phyloP scores from a whole-genome alignment of 2,113 vertebrate genomes.

The Leptodactylus fuscus region DNA sequence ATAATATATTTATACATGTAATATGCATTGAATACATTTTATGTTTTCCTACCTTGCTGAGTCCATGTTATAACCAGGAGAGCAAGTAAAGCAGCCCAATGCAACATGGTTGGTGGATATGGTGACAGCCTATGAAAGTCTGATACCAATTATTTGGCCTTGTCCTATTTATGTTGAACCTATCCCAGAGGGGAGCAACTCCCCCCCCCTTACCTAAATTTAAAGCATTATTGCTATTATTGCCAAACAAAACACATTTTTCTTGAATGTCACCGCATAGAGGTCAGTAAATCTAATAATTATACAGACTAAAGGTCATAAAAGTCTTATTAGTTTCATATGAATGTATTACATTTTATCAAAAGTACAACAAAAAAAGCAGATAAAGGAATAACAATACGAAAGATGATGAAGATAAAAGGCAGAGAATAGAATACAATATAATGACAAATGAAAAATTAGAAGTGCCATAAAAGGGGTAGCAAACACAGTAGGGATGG shows the following conservation, averaged over 20 bases:
- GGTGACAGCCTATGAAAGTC: not conserved
- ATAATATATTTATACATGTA: too few species aligned
- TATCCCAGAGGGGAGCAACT: not conserved
- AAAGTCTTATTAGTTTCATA: not conserved
- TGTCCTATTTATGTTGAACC: not conserved
- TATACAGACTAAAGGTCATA: not conserved
- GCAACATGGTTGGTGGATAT: conserved; percentile 13
- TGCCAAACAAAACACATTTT: not conserved
- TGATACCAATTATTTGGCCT: not conserved
- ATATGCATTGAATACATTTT: too few species aligned
- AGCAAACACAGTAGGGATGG: too few species aligned
- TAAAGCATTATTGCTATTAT: not conserved
- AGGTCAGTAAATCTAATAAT: not conserved
- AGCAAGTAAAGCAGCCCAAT: not conserved
- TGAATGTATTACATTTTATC: too few species aligned
- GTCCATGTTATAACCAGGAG: conserved; percentile 25
- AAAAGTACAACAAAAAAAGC: too few species aligned
- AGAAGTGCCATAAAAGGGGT: too few species aligned
- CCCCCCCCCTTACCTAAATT: not conserved
- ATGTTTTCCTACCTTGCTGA: conserved; percentile 16
- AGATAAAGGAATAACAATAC: too few species aligned
- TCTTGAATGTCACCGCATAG: not conserved
- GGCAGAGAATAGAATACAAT: too few species aligned
- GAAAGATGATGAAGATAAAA: too few species aligned
- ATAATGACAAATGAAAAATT: too few species aligned